Base-by-base conservation (phyloP, 2,113 vertebrate genomes). In the Caranx ignobilis region DNA sequence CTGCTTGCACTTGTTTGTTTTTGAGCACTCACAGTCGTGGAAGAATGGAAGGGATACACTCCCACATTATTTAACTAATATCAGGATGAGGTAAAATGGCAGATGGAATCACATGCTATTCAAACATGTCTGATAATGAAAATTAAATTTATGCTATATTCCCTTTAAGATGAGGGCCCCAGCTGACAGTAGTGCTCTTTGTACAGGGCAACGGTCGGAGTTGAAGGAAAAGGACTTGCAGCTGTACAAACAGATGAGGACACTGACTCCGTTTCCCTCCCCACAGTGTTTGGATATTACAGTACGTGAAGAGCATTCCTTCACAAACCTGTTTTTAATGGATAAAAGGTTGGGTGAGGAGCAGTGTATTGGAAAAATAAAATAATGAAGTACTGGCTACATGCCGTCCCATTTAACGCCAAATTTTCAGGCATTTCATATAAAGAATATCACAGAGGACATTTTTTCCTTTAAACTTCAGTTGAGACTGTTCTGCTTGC, bases 191-290 rank as follows among this genome's bases (percentile, higher is more conserved):
- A 37, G n/a, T 6, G 35, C 43, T 57, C 48, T 64, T 31, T 59
- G 37, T 52, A 16, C 15, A 2, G 64, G 79, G 56, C 75, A 89
- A 85, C 1, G 73, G 87, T 89, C 87, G 82, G 75, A 83, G 74
- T 41, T 74, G 67, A 91, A 67, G 57, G 72, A 75, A 71, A 71
- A 71, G 37, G 8, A 48, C 62, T 13, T 73, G 71, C 88, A 94
- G 85, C 91, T 94, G 93, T 77, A 83, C 85, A 91, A 93, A 90
- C 85, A 91, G 60, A 79, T 50, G 71, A 86, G 87, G 78, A 55
- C 84, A 75, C 61, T 87, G 83, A 88, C 71, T 90, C 56, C n/a
- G n/a, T 52, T 71, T 70, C 59, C 31, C 45, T 63, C 31, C 48
- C 26, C 13, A 41, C 1, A 0, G 35, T 62, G 52, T 76, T 48